Evolutionary conservation across 2,888 invertebrate genomes (phyloP).

Genomic region (Oscheius onirici): DNA sequence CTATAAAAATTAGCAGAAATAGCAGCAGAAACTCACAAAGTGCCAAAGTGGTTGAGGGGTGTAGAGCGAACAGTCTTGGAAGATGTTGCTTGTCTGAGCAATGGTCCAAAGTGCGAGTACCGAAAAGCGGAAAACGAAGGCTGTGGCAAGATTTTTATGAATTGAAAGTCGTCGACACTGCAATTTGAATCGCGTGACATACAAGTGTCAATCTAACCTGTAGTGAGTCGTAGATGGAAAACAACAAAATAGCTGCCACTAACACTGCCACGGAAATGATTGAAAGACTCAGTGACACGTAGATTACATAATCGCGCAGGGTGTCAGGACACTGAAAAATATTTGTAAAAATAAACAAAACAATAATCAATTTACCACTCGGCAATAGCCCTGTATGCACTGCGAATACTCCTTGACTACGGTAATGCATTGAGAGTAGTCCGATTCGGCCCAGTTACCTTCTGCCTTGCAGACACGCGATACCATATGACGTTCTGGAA

Average conservation of each 20-base stretch:
- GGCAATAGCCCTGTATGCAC: conserved; percentile 67
- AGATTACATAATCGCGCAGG: conserved; percentile 64
- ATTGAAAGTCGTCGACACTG: conserved; percentile 56
- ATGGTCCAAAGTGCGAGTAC: conserved; percentile 71
- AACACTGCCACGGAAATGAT: conserved; percentile 67
- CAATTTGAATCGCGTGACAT: background rate
- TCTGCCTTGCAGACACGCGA: conserved; percentile 54
- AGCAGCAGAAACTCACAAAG: conserved; percentile 41
- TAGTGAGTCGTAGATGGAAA: conserved; percentile 69
- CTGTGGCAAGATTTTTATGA: conserved; percentile 73
- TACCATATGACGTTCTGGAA: conserved; percentile 60
- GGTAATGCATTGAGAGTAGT: conserved; percentile 64
- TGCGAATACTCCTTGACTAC: conserved; percentile 58
- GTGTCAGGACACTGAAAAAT: conserved; percentile 68
- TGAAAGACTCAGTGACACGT: conserved; percentile 66
- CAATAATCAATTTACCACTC: conserved; percentile 49
- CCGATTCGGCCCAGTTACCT: conserved; percentile 64
- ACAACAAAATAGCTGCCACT: conserved; percentile 67
- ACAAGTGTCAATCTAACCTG: conserved; percentile 46
- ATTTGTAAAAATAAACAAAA: background rate
- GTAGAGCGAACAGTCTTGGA: conserved; percentile 67
- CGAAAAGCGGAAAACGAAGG: conserved; percentile 74
- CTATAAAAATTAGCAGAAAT: conserved; percentile 65
- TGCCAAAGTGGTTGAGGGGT: conserved; percentile 56
- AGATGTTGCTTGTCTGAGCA: conserved; percentile 61